Percentiles rank a stretch among this genome's conserved stretches.
Conservation (phyloP, 2,797 vertebrate genomes). For the Simalia tracyae region DNA sequence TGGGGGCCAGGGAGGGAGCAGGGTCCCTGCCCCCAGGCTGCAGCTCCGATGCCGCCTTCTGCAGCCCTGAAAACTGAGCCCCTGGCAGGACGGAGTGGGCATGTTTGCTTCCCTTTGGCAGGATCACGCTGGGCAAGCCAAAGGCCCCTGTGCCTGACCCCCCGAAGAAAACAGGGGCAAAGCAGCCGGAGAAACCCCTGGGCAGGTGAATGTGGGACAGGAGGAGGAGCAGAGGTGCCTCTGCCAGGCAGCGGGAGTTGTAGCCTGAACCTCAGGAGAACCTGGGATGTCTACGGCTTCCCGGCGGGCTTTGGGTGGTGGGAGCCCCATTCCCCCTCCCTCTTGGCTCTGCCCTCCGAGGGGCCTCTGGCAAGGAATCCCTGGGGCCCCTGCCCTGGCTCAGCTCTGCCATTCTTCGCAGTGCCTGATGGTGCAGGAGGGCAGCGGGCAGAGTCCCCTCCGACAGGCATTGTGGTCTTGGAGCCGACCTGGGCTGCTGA, state of each 20-base stretch:
- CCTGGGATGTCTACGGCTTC: too few relatives aligned
- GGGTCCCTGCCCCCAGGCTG: not conserved
- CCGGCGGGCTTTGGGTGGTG: not conserved
- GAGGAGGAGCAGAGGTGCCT: not conserved
- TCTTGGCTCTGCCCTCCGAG: too few relatives aligned
- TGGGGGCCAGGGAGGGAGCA: not conserved
- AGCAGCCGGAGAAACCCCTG: not conserved
- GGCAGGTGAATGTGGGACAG: not conserved
- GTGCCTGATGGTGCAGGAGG: not conserved
- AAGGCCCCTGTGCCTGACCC: not conserved
- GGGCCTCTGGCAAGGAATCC: too few relatives aligned
- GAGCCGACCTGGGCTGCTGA: not conserved
- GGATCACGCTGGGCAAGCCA: slow-evolving; percentile 7
- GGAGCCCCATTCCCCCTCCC: not conserved
- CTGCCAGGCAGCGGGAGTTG: not conserved
- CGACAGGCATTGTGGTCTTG: too few relatives aligned
- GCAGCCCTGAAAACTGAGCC: not conserved
- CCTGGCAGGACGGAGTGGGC: not conserved
- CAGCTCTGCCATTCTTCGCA: not conserved
- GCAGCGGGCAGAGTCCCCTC: too few relatives aligned
- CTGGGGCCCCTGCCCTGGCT: too few relatives aligned
- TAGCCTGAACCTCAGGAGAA: too few relatives aligned
- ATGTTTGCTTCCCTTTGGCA: not conserved
- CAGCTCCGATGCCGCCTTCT: not conserved
- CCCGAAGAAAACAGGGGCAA: not conserved